A percentile compares a stretch with the other conserved stretches of the same genome.
Conservation (phyloP, 1,140 invertebrate species). For the Zophobas morio region DNA sequence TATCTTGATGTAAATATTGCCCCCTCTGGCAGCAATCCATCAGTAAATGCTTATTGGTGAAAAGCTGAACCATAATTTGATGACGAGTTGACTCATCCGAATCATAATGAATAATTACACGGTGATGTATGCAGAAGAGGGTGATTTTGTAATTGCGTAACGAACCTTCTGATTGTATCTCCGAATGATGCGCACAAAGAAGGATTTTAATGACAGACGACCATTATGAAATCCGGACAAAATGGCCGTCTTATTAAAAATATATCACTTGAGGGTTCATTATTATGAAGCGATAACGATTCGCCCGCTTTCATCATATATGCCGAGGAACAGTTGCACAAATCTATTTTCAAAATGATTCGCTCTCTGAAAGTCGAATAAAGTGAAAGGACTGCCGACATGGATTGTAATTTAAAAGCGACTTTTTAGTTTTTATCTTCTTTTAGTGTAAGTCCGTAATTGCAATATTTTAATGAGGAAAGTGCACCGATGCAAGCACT, state of each 20-base stretch:
- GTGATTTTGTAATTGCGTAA: constrained; percentile 42
- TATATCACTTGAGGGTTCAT: constrained; percentile 51
- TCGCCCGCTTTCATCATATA: constrained; percentile 50
- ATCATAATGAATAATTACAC: constrained; percentile 42
- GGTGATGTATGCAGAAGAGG: constrained; percentile 42
- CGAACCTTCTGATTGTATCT: constrained; percentile 39
- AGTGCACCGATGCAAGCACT: constrained; percentile 62
- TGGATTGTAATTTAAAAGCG: constrained; percentile 51
- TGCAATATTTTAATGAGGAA: constrained; percentile 66
- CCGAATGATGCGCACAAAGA: background rate
- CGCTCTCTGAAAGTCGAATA: constrained; percentile 15
- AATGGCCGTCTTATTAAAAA: constrained; percentile 57
- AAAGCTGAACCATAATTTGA: constrained; percentile 45
- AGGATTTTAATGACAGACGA: constrained; percentile 20
- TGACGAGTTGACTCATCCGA: constrained; percentile 48
- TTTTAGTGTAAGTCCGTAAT: constrained; percentile 55
- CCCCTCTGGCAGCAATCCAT: constrained; percentile 47
- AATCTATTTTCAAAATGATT: constrained; percentile 48
- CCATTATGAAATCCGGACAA: constrained; percentile 30
- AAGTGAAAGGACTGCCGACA: constrained; percentile 10
- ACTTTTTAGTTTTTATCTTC: constrained; percentile 54
- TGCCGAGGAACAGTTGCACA: constrained; percentile 52
- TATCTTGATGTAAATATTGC: constrained; percentile 52
- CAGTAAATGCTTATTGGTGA: constrained; percentile 53
- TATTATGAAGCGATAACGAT: constrained; percentile 51